These are phyloP conservation scores for Habropoda laboriosa DNA, from an alignment of 1,140 invertebrate species.

Conservation along the genomic window DNA sequence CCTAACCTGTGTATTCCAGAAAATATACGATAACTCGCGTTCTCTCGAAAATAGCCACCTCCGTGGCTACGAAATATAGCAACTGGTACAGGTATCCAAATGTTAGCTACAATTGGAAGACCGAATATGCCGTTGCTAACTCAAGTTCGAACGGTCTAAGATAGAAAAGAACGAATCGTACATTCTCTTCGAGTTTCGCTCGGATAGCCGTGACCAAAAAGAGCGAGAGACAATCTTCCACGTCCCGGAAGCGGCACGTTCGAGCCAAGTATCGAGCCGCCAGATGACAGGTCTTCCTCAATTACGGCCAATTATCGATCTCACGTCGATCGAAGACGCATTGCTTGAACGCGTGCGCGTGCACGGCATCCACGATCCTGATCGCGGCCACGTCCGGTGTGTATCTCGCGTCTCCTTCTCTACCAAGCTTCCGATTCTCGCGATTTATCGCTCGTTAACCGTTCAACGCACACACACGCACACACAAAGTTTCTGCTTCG, in stretches of 20 bases:
- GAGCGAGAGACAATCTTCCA: not conserved
- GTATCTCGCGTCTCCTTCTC: slow-evolving; percentile 3
- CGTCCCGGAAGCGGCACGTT: not conserved
- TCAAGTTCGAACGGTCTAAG: too few relatives aligned
- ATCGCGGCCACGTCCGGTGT: slow-evolving; percentile 5
- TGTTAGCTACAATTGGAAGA: too few relatives aligned
- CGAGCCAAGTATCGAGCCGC: not conserved
- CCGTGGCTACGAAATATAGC: too few relatives aligned
- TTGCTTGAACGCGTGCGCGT: not conserved
- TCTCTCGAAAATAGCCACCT: too few relatives aligned
- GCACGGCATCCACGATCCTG: not conserved
- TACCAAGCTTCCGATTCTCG: slow-evolving; percentile 18
- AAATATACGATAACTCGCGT: too few relatives aligned
- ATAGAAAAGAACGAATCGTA: too few relatives aligned
- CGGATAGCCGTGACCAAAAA: too few relatives aligned
- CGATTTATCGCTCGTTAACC: slow-evolving; percentile 67
- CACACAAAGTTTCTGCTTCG: too few relatives aligned
- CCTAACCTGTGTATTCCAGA: not conserved
- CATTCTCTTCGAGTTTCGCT: too few relatives aligned
- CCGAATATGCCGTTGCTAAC: too few relatives aligned
- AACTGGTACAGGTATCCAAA: too few relatives aligned
- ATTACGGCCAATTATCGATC: slow-evolving; percentile 42
- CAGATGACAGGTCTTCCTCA: slow-evolving; percentile 9
- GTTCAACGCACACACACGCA: too few relatives aligned
- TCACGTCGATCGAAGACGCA: not conserved